A percentile compares a stretch with the other conserved stretches of the same genome.
Evolutionary conservation across 2,888 invertebrate species (phyloP).

Genomic region (Calameuta pallipes): DNA sequence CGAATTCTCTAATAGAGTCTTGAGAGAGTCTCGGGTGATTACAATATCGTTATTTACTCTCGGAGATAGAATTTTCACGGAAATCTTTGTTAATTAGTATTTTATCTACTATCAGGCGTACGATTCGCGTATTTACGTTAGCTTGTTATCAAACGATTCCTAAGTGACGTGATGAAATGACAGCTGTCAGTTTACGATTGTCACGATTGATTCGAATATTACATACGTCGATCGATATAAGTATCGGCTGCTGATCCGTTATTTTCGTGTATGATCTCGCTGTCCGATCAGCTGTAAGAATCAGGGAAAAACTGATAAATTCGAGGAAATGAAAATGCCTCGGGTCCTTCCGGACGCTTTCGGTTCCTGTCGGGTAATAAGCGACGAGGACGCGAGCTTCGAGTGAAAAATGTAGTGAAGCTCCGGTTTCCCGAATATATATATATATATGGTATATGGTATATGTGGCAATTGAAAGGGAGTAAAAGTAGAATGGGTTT

Average conservation of each 20-base stretch:
- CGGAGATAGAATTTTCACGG: no score
- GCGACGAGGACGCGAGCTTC: constrained; percentile 2
- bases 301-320: constrained; percentile 44
- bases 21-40: neutral
- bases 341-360: constrained; percentile 19
- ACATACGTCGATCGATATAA: neutral
- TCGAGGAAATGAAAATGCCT: constrained; percentile 49
- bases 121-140: neutral
- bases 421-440: neutral
- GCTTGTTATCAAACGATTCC: neutral
- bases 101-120: neutral
- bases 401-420: neutral
- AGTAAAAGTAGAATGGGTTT: neutral
- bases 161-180: neutral
- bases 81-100: neutral
- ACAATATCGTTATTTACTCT: no score
- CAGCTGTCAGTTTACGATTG: neutral
- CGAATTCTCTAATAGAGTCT: neutral
- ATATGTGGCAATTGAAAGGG: neutral
- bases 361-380: constrained; percentile 1
- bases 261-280: neutral
- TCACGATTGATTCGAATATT: neutral
- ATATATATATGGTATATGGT: neutral
- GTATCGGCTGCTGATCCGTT: neutral
- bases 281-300: neutral